A percentile compares a stretch with the other conserved stretches of the same genome.
These are phyloP conservation scores for Eugnorisma glareosa DNA, from an alignment of 2,888 invertebrate species.

Conservation along the genomic window DNA sequence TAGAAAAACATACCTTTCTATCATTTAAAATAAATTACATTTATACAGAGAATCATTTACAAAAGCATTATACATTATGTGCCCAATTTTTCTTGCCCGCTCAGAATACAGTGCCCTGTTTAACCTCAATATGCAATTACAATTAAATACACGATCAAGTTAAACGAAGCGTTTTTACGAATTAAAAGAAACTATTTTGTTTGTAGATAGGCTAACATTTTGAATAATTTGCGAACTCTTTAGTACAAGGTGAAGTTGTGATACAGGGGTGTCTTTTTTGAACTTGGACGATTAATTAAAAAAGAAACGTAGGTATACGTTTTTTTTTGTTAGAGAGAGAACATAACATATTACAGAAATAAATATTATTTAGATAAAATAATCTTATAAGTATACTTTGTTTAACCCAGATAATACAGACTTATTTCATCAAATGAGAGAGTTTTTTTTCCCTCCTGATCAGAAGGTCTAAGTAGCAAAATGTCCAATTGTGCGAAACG, in stretches of 20 bases:
- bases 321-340: too few relatives aligned
- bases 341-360: background rate
- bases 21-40: background rate
- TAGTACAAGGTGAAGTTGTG: background rate
- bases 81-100: conserved; percentile 8
- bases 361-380: background rate
- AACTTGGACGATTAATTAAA: background rate
- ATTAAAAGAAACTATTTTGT: conserved; percentile 34
- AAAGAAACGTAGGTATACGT: background rate
- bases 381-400: background rate
- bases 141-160: conserved; percentile 42
- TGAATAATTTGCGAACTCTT: conserved; percentile 28
- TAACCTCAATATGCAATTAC: conserved; percentile 25
- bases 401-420: background rate
- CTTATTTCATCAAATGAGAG: background rate
- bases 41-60: background rate
- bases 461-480: too few relatives aligned
- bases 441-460: too few relatives aligned
- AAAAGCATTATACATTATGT: background rate
- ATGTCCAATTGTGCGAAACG: too few relatives aligned
- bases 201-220: conserved; percentile 9
- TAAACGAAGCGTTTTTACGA: conserved; percentile 34
- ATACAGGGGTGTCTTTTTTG: conserved; percentile 4
- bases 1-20: background rate
- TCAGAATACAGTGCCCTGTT: background rate